Conservation (phyloP, 2,888 invertebrate species). For the Pseudococcus longispinus region DNA sequence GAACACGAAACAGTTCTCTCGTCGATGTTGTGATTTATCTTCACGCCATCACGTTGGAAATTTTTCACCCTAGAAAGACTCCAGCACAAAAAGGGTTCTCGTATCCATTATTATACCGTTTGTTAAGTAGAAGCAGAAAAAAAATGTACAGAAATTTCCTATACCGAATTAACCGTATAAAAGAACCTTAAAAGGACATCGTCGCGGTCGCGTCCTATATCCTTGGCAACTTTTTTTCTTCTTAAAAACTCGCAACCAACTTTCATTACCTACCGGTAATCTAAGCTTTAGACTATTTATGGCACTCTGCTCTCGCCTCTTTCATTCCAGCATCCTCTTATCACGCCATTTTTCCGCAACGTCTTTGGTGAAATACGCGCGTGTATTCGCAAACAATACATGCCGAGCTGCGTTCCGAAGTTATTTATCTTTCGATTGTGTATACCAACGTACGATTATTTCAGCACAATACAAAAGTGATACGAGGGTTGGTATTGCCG, state of each 20-base stretch:
- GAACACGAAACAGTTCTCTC: slow-evolving; percentile 2
- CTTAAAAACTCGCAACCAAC: neutral
- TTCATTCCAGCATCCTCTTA: neutral
- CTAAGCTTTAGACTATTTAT: neutral
- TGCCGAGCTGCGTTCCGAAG: neutral
- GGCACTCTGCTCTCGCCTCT: neutral
- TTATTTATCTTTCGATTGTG: slow-evolving; percentile 17
- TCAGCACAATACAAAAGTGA: neutral
- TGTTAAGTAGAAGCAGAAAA: neutral
- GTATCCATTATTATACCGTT: neutral
- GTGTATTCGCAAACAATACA: neutral
- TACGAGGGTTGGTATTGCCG: neutral
- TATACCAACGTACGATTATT: neutral
- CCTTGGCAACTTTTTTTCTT: neutral
- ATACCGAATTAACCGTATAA: neutral
- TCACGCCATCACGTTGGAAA: neutral
- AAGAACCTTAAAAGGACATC: slow-evolving; percentile 16
- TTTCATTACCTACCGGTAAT: slow-evolving; percentile 26
- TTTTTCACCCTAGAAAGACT: neutral
- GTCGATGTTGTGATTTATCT: slow-evolving; percentile 33
- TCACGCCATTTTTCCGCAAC: neutral
- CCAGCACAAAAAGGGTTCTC: neutral
- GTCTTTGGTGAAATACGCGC: neutral
- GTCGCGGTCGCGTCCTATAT: neutral
- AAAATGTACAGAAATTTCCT: neutral